A percentile compares a stretch with the other conserved stretches of the same genome.
These are phyloP conservation scores for Neuroscelio doddi DNA, from an alignment of 2,888 invertebrate genomes.

Conservation along the genomic window DNA sequence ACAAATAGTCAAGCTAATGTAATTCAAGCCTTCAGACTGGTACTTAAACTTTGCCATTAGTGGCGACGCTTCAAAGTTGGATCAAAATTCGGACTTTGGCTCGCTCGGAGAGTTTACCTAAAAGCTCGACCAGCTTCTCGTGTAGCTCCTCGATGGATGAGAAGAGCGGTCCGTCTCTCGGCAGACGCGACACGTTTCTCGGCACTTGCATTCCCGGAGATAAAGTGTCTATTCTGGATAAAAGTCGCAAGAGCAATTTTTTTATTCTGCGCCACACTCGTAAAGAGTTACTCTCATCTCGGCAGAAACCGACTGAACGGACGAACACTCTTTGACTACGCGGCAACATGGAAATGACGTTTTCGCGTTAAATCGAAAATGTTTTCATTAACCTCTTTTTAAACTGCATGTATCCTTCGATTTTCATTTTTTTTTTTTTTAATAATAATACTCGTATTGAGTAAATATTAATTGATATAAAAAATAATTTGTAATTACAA, in stretches of 20 bases:
- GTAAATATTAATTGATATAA: no score
- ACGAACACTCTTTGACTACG: no score
- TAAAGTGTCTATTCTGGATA: conserved; percentile 43
- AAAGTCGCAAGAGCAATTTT: no score
- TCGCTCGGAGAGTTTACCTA: conserved; percentile 66
- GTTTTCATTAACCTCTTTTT: no score
- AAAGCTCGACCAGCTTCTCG: conserved; percentile 65
- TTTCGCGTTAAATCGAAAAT: neutral
- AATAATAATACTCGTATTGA: no score
- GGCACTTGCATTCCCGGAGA: conserved; percentile 43
- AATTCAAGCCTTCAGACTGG: no score
- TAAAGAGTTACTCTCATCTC: neutral
- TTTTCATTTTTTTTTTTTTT: no score
- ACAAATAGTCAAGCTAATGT: no score
- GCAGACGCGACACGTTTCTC: conserved; percentile 40
- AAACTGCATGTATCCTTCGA: no score
- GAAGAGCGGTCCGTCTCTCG: conserved; percentile 59
- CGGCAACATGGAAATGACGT: neutral
- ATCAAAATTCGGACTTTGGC: no score
- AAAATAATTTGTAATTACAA: no score
- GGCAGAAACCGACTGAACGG: no score
- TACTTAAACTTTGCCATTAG: neutral
- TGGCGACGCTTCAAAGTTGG: neutral
- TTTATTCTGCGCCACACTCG: neutral
- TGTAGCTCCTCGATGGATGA: conserved; percentile 67